Evolutionary conservation across 2,888 invertebrate species (phyloP).

Genomic region (Cremastinae sp.): DNA sequence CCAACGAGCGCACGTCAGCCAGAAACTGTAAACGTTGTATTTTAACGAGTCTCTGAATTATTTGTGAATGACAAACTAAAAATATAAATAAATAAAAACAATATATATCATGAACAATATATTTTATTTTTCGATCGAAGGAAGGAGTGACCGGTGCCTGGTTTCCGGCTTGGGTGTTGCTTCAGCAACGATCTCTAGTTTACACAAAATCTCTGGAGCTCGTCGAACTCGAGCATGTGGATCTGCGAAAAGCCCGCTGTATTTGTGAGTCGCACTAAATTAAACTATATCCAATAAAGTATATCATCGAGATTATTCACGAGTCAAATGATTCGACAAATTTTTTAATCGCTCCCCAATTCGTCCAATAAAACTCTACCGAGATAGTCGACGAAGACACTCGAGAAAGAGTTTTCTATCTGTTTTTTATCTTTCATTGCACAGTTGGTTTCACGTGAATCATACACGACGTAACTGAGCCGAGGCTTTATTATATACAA

Average conservation of each 20-base stretch:
- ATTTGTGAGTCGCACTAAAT: slow-evolving; percentile 84
- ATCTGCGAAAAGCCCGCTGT: slow-evolving; percentile 90
- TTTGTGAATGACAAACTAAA: too few species aligned
- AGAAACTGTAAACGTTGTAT: too few species aligned
- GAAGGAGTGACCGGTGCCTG: slow-evolving; percentile 88
- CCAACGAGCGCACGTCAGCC: slow-evolving; percentile 21
- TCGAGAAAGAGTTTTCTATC: slow-evolving; percentile 5
- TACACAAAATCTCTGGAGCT: slow-evolving; percentile 82
- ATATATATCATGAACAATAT: too few species aligned
- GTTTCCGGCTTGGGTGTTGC: slow-evolving; percentile 91
- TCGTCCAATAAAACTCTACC: not conserved
- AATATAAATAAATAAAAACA: too few species aligned
- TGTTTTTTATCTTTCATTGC: slow-evolving; percentile 6
- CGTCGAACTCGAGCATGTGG: slow-evolving; percentile 84
- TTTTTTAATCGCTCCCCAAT: not conserved
- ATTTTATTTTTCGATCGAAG: too few species aligned
- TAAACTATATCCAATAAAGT: too few species aligned
- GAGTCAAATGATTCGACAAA: too few species aligned
- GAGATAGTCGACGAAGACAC: slow-evolving; percentile 4
- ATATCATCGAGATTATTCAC: too few species aligned
- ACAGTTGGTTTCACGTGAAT: slow-evolving; percentile 35
- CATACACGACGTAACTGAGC: slow-evolving; percentile 37
- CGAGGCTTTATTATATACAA: slow-evolving; percentile 4
- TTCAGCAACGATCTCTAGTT: slow-evolving; percentile 85
- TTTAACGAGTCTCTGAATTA: too few species aligned